These are phyloP conservation scores for Cryptus armator DNA, from an alignment of 2,888 invertebrate genomes.

Conservation along the genomic window DNA sequence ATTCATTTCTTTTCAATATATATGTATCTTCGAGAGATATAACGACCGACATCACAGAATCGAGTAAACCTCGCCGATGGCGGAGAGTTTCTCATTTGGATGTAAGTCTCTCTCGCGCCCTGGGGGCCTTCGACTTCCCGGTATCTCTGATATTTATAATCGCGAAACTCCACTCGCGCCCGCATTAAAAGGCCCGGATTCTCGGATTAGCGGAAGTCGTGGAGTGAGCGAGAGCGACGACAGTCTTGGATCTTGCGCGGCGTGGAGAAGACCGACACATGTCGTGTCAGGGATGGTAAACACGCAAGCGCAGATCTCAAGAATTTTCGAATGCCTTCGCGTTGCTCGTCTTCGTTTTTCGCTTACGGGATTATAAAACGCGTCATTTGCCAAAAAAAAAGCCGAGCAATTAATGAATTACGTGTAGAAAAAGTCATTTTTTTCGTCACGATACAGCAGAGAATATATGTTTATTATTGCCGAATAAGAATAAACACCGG, in stretches of 20 bases:
- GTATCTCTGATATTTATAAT: slow-evolving; percentile 85
- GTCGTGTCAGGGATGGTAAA: slow-evolving; percentile 81
- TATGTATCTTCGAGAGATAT: neutral
- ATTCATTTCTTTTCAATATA: neutral
- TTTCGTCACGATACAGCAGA: no score
- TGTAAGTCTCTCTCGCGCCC: slow-evolving; percentile 69
- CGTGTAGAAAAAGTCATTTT: no score
- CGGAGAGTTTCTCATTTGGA: slow-evolving; percentile 30
- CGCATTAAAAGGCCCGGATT: slow-evolving; percentile 85
- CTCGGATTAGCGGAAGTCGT: slow-evolving; percentile 85
- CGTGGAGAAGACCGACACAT: slow-evolving; percentile 83
- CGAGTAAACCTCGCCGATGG: neutral
- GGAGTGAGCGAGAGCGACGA: slow-evolving; percentile 63
- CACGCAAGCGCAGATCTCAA: slow-evolving; percentile 23
- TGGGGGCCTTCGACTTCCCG: slow-evolving; percentile 78
- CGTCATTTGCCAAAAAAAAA: no score
- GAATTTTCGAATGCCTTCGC: neutral
- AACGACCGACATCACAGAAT: slow-evolving; percentile 13
- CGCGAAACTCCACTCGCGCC: slow-evolving; percentile 81
- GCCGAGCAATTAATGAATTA: no score
- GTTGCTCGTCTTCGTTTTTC: slow-evolving; percentile 11
- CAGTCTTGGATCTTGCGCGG: slow-evolving; percentile 83
- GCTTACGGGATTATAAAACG: no score
- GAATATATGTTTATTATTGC: no score
- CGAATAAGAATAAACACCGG: neutral